These are phyloP conservation scores for Pongo pygmaeus DNA, from an alignment of 2,113 vertebrate species.

Conservation along the genomic window DNA sequence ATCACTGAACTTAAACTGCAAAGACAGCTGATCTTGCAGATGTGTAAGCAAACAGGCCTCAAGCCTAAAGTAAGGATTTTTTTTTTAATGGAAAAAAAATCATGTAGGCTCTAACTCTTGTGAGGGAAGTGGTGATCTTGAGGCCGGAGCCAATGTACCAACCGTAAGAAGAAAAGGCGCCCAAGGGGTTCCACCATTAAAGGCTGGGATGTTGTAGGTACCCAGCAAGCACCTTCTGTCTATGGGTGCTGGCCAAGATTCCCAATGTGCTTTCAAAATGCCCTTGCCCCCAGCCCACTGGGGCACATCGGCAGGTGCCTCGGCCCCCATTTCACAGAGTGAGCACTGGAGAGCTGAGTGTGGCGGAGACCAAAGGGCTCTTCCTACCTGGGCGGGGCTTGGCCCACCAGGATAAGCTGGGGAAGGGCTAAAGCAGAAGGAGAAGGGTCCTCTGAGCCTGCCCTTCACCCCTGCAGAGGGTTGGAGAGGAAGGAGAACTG, in stretches of 20 bases:
- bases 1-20: neutral
- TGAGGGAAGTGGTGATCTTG: neutral
- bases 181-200: neutral
- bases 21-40: neutral
- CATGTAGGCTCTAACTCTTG: neutral
- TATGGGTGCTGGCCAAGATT: neutral
- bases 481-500: neutral
- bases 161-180: neutral
- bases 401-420: neutral
- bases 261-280: neutral
- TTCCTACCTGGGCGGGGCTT: neutral
- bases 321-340: rapidly evolving
- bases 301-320: neutral
- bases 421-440: rapidly evolving
- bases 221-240: neutral
- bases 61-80: neutral
- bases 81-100: neutral
- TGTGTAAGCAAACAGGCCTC: neutral
- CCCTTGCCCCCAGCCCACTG: neutral
- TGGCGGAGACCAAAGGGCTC: neutral
- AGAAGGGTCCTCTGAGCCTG: neutral
- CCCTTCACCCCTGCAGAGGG: neutral
- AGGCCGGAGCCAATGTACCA: neutral
- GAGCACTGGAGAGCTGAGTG: neutral
- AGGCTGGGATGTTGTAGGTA: neutral